phyloP scores from a whole-genome alignment of 1,140 invertebrate genomes.

The Ceratosolen fusciceps region DNA sequence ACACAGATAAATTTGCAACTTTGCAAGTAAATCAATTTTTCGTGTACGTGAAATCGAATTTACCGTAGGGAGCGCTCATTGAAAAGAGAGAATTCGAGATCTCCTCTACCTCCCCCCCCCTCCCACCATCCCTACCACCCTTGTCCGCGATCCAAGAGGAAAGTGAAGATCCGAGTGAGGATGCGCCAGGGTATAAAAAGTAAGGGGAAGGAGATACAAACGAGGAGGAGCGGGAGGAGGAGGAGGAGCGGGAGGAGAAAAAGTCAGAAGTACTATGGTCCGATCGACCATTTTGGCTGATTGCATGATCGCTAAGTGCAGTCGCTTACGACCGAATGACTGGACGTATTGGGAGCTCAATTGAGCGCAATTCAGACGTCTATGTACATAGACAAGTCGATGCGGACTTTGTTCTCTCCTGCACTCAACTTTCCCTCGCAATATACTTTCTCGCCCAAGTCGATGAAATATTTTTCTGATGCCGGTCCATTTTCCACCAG shows the following conservation, averaged over 20 bases:
- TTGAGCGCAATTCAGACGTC: conserved; percentile 3
- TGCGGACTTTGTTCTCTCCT: background rate
- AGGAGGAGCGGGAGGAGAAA: background rate
- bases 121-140: background rate
- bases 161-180: background rate
- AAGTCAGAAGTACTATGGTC: background rate
- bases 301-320: conserved; percentile 37
- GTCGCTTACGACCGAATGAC: conserved; percentile 32
- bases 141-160: background rate
- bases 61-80: conserved; percentile 38
- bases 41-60: conserved; percentile 53
- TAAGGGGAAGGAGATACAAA: background rate
- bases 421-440: conserved; percentile 1
- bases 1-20: conserved; percentile 53
- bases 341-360: conserved; percentile 32
- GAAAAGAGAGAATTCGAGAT: conserved; percentile 50
- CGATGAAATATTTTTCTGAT: conserved; percentile 36
- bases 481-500: background rate
- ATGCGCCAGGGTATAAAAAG: background rate
- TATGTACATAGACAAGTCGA: background rate
- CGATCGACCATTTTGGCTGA: conserved; percentile 26
- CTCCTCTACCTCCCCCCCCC: background rate
- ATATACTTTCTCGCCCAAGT: conserved; percentile 27
- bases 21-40: conserved; percentile 57
- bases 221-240: background rate